These are phyloP conservation scores for Troides helena DNA, from an alignment of 2,888 invertebrate genomes.

Conservation along the genomic window DNA sequence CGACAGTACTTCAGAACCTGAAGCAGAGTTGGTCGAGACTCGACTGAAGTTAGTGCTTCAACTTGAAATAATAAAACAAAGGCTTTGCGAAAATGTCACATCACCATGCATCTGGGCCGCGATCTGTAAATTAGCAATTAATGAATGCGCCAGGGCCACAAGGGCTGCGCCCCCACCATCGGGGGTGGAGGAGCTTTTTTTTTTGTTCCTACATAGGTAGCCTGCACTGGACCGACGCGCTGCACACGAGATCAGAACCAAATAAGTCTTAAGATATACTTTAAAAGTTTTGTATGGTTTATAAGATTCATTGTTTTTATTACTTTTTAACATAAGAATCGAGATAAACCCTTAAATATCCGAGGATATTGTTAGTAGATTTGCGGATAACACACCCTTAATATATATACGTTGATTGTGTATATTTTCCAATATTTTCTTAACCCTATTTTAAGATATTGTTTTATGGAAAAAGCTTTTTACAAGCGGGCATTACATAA, in stretches of 20 bases:
- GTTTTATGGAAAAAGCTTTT: too few species aligned
- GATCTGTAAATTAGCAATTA: constrained; percentile 78
- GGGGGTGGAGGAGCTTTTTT: constrained; percentile 39
- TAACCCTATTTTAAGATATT: too few species aligned
- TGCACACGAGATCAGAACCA: constrained; percentile 28
- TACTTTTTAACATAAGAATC: neutral
- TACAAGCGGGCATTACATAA: too few species aligned
- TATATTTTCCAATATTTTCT: too few species aligned
- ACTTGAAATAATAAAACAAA: too few species aligned
- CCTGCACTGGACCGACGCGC: constrained; percentile 34
- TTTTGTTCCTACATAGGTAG: constrained; percentile 39
- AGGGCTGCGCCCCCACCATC: constrained; percentile 41
- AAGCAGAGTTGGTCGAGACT: too few species aligned
- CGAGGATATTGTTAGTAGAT: too few species aligned
- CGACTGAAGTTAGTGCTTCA: too few species aligned
- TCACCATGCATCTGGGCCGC: constrained; percentile 55
- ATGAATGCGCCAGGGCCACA: constrained; percentile 50
- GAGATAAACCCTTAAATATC: too few species aligned
- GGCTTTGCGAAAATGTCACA: neutral
- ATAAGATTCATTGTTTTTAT: neutral
- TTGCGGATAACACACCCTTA: too few species aligned
- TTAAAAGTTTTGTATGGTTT: neutral
- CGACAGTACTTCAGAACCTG: too few species aligned
- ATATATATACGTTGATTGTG: too few species aligned
- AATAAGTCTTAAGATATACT: constrained; percentile 32